Conservation (phyloP, 2,888 invertebrate genomes). For the Gastrophysa polygoni region DNA sequence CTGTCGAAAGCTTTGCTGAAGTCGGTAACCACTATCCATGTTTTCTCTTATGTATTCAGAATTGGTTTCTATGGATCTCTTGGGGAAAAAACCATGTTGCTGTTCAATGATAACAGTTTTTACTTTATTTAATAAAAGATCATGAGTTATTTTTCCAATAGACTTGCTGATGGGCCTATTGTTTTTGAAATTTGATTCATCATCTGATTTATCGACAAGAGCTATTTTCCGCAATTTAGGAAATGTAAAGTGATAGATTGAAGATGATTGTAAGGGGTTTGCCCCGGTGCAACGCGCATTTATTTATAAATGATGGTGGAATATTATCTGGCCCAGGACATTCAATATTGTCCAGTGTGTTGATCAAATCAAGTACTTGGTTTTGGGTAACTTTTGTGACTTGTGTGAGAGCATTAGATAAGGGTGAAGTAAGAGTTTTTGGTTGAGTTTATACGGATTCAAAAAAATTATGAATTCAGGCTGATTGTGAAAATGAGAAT, state of each 20-base stretch:
- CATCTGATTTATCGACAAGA: slow-evolving; percentile 4
- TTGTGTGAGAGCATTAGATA: slow-evolving; percentile 2
- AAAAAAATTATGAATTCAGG: too few relatives aligned
- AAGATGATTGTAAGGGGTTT: slow-evolving; percentile 8
- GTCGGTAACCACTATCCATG: background rate
- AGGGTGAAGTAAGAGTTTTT: background rate
- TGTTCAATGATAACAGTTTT: slow-evolving; percentile 3
- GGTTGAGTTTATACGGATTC: background rate
- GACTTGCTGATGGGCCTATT: slow-evolving; percentile 5
- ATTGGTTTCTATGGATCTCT: too few relatives aligned
- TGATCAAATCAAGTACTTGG: too few relatives aligned
- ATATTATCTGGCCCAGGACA: slow-evolving; percentile 3
- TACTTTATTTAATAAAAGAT: background rate
- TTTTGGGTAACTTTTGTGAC: too few relatives aligned
- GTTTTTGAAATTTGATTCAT: slow-evolving; percentile 1
- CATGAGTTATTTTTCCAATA: background rate
- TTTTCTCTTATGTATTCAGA: slow-evolving; percentile 9
- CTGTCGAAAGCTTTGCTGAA: slow-evolving; percentile 4
- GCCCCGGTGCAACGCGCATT: slow-evolving; percentile 5
- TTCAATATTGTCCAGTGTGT: background rate
- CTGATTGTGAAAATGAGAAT: too few relatives aligned
- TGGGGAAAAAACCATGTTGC: too few relatives aligned
- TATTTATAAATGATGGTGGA: background rate
- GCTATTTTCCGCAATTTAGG: background rate
- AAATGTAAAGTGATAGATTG: slow-evolving; percentile 2